Conservation (phyloP, 2,797 vertebrate species). For the Enteromius anoplus region DNA sequence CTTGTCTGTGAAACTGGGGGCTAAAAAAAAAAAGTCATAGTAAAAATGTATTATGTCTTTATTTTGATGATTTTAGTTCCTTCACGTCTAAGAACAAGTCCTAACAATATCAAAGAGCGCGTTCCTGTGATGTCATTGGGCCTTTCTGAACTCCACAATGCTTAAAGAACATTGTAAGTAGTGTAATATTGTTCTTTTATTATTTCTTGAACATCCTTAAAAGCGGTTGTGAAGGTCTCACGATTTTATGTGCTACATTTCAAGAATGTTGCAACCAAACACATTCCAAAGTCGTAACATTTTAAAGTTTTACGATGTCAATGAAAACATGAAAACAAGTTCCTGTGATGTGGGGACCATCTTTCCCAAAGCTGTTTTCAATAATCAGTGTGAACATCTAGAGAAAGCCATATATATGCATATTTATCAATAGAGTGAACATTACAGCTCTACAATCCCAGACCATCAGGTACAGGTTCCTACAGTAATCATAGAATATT, state of each 20-base stretch:
- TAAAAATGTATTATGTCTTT: no score
- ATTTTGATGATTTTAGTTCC: no score
- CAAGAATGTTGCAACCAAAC: no score
- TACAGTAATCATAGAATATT: background rate
- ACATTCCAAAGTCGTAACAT: no score
- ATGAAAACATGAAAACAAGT: background rate
- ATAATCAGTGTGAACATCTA: background rate
- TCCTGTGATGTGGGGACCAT: background rate
- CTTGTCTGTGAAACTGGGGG: no score
- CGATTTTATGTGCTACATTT: no score
- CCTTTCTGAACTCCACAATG: background rate
- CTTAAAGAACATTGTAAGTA: background rate
- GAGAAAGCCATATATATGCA: background rate
- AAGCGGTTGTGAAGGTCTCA: no score
- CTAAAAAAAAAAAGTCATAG: no score
- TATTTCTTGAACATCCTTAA: background rate
- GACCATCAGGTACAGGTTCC: no score
- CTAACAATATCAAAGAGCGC: background rate
- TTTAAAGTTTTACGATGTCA: background rate
- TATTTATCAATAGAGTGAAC: background rate
- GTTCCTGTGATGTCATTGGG: background rate
- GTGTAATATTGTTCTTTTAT: no score
- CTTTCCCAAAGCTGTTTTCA: background rate
- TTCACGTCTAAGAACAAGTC: background rate
- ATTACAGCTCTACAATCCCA: no score